Evolutionary conservation across 1,140 invertebrate species (phyloP).

Genomic region (Pseudomyrmex gracilis): DNA sequence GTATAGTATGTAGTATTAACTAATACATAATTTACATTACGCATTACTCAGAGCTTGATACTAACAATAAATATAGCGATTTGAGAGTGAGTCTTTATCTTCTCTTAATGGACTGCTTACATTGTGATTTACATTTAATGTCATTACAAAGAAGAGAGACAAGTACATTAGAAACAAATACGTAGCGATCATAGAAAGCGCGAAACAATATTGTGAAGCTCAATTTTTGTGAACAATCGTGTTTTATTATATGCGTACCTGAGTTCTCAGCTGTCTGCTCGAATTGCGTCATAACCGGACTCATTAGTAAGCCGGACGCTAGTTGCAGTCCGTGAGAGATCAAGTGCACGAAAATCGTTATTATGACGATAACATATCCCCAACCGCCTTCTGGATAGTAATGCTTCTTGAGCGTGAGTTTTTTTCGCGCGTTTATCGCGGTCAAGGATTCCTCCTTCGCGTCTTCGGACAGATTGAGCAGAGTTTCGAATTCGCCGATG

Average conservation of each 20-base stretch:
- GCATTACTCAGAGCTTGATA: neutral
- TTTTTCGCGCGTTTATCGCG: conserved; percentile 80
- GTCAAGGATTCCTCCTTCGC: conserved; percentile 75
- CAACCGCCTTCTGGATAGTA: conserved; percentile 93
- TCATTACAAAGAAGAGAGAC: neutral
- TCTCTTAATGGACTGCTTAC: neutral
- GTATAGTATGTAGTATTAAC: neutral
- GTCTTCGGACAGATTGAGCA: conserved; percentile 54
- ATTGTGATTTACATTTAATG: conserved; percentile 16
- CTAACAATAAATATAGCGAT: neutral
- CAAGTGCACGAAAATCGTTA: conserved; percentile 88
- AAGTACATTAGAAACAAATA: neutral
- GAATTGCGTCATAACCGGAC: conserved; percentile 77
- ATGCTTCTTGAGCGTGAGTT: conserved; percentile 86
- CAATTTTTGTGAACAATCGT: neutral
- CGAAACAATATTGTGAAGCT: neutral
- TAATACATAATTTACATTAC: conserved; percentile 18
- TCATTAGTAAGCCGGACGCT: conserved; percentile 84
- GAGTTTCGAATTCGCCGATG: conserved; percentile 71
- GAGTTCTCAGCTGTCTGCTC: conserved; percentile 48
- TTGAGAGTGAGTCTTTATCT: conserved; percentile 7
- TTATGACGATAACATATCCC: conserved; percentile 91
- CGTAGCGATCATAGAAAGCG: neutral
- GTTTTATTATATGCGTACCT: conserved; percentile 65
- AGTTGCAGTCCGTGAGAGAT: conserved; percentile 89